These are phyloP conservation scores for Hippopotamus amphibius DNA, from an alignment of 2,113 vertebrate species.

Conservation along the genomic window DNA sequence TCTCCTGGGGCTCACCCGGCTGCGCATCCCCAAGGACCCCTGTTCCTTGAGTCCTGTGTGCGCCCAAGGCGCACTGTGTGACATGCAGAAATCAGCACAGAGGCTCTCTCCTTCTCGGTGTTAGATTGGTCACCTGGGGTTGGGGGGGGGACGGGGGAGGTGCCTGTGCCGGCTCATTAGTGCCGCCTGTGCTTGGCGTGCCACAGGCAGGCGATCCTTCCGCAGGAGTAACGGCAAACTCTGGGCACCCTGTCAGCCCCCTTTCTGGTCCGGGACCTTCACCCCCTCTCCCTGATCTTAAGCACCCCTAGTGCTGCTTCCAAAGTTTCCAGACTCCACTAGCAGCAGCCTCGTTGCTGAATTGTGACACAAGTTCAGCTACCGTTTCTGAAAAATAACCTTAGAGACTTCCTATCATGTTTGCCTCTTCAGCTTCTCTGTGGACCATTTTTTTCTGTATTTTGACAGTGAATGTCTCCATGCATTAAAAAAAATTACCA, in stretches of 20 bases:
- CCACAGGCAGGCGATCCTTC: accelerated
- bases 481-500: conserved; percentile 3
- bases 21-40: no score
- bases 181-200: neutral
- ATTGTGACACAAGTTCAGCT: neutral
- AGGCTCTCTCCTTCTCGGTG: accelerated
- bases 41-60: accelerated
- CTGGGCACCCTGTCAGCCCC: accelerated
- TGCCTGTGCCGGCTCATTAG: accelerated
- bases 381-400: neutral
- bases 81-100: neutral
- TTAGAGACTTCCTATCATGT: neutral
- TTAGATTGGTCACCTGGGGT: neutral
- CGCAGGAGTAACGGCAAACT: accelerated
- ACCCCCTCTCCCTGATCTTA: accelerated
- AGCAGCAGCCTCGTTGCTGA: neutral
- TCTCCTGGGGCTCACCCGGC: neutral
- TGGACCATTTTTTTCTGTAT: neutral
- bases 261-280: neutral
- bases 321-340: neutral
- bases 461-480: conserved; percentile 45
- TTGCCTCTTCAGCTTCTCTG: neutral
- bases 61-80: accelerated
- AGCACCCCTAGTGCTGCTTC: neutral
- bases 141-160: neutral